Evolutionary conservation across 2,113 vertebrate genomes (phyloP), one percentile per base, ranked within the genome.

Genomic region (Tichodroma muraria): DNA sequence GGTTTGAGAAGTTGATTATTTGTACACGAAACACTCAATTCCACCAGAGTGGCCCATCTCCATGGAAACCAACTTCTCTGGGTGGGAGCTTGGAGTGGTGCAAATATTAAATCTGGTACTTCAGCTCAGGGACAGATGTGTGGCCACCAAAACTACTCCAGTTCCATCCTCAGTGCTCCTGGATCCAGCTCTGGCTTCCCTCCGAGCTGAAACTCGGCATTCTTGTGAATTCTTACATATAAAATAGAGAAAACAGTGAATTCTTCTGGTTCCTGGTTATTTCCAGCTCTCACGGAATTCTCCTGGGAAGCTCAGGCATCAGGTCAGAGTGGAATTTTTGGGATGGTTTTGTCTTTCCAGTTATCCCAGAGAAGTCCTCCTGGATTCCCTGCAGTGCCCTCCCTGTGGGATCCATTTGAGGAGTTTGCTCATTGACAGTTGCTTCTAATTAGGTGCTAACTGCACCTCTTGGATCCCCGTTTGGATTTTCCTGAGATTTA

Each of bases 301-400:
- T 49, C 38, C 6, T 30, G 57, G 20, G 31, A 76, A 24, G 28
- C 11, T 50, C 1, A 1, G 12, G 27, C 38, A 4, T 38, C 4
- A 0, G 44, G 15, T 28, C 23, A 8, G 11, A 50, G 24, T 54
- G 0, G 0, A 9, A 6, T 30, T 2, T 0, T 23, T 5, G 9
- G n/a, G 52, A 28, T 23, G 3, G 31, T 59, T 40, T 75, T 1
- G 1, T 28, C 9, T 61, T n/a, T 44, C 33, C 1, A 0, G 2
- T 72, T 70, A 28, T 13, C 20, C 52, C 68, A 28, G 49, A 45
- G 53, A 35, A 68, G 5, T n/a, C n/a, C n/a, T n/a, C n/a, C n/a
- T n/a, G n/a, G n/a, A n/a, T n/a, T 59, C 3, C 35, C 18, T 12
- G 11, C 40, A 10, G 27, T 42, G 44, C 8, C 8, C 8, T 79